Conservation (phyloP, 2,113 vertebrate species). For the Uropsilus gracilis region DNA sequence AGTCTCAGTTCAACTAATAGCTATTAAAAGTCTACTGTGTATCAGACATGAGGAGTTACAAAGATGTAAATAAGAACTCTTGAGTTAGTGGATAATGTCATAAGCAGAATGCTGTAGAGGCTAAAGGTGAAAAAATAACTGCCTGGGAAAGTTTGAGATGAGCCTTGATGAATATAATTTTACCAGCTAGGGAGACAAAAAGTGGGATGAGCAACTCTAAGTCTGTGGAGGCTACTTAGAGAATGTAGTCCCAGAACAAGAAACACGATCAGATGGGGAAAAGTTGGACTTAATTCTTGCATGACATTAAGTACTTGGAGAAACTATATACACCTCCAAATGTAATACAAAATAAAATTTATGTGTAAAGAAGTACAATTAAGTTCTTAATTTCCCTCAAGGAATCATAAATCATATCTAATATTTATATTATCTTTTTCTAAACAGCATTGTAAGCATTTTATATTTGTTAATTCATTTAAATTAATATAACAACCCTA, state of each 20-base stretch:
- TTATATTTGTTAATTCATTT: background rate
- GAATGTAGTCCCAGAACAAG: background rate
- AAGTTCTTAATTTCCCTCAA: slow-evolving; percentile 27
- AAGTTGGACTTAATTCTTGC: background rate
- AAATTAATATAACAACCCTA: background rate
- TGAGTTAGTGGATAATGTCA: background rate
- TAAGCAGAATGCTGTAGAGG: background rate
- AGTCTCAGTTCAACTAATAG: background rate
- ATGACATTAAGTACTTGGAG: slow-evolving; percentile 8
- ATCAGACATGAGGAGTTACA: background rate
- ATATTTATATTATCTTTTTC: background rate
- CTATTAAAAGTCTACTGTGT: background rate
- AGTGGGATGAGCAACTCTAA: background rate
- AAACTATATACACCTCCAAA: background rate
- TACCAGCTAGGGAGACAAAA: background rate
- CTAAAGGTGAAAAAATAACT: background rate
- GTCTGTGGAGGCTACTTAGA: background rate
- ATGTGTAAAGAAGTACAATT: background rate
- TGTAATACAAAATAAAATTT: slow-evolving; percentile 17
- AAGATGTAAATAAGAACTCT: background rate
- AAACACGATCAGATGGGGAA: background rate
- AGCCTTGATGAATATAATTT: background rate
- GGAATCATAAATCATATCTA: slow-evolving; percentile 41
- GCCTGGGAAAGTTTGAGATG: background rate
- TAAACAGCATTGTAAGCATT: background rate